Base-by-base conservation (phyloP, 2,797 vertebrate species). In the Mus minutoides region DNA sequence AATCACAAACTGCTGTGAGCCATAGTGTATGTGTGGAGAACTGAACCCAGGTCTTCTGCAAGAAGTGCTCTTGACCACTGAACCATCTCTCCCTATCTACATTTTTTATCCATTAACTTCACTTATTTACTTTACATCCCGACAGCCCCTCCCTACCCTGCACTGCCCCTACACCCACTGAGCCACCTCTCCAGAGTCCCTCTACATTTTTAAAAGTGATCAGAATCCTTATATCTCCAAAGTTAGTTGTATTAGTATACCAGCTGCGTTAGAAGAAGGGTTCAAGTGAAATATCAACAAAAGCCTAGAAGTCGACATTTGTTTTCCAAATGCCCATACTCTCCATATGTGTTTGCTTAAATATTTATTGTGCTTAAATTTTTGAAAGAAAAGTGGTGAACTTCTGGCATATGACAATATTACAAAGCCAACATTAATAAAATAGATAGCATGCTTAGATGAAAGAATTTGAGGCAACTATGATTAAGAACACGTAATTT, bases 341-440 rank as follows among this genome's bases (percentile, higher is more conserved):
- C 54, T 91, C n/a, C 95, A 97, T 92, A 94, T 80, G 97, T 58
- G 94, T 83, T 96, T 97, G 91, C 92, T 97, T 79, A 97, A 96
- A 96, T 94, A 62, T 78, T 64, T 69, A 92, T 97, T 90, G 86
- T 94, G 94, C 88, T 91, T 94, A 89, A 93, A 71, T 62, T 92
- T 96, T 96, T 96, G 22, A 96, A 92, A 92, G 69, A 46, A 88
- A 97, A 93, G 82, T 79, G 75, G 96, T 94, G 83, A 96, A 92
- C 46, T 93, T 93, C 82, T 89, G 78, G 69, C 56, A 37, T 90
- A 49, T 17, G 37, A 90, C 69, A 87, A 52, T 89, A 91, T 90
- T 86, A 34, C 62, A 92, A 97, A 97, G 88, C 64, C 52, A 80
- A 92, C 85, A 87, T 90, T 91, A 90, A 94, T 93, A 96, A 95